These are phyloP conservation scores for Lanius collurio DNA, from an alignment of 2,113 vertebrate species.

Conservation along the genomic window DNA sequence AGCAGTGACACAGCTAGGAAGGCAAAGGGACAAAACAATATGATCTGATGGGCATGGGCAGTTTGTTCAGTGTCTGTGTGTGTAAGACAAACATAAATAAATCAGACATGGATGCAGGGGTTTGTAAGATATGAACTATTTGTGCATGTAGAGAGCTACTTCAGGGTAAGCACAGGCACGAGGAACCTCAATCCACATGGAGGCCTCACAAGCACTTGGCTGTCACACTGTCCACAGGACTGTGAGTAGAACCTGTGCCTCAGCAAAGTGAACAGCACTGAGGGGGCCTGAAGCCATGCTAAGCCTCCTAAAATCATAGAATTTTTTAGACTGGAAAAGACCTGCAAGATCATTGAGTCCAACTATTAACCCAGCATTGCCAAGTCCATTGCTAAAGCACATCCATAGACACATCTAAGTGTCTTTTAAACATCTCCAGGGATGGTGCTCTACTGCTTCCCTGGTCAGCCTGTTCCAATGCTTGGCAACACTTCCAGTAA, in stretches of 20 bases:
- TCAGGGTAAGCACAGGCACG: background rate
- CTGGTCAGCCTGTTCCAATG: background rate
- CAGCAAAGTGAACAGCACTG: background rate
- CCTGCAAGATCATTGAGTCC: background rate
- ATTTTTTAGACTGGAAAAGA: background rate
- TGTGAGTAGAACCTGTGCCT: background rate
- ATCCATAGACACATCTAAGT: rapidly evolving
- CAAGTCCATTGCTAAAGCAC: background rate
- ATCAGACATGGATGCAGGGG: background rate
- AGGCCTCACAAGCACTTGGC: background rate
- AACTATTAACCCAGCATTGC: background rate
- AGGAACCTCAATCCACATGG: background rate
- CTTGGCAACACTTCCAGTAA: background rate
- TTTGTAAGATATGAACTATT: background rate
- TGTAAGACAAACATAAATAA: background rate
- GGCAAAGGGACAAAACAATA: background rate
- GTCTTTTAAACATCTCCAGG: background rate
- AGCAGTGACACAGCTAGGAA: background rate
- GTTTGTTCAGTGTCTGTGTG: background rate
- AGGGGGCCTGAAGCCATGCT: background rate
- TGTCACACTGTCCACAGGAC: background rate
- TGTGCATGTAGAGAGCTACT: background rate
- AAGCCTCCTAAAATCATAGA: background rate
- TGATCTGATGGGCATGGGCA: background rate
- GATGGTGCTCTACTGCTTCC: background rate